Percentiles rank a stretch among this genome's conserved stretches.
These are phyloP conservation scores for Anser brachyrhynchus DNA, from an alignment of 2,113 vertebrate genomes.

Conservation along the genomic window DNA sequence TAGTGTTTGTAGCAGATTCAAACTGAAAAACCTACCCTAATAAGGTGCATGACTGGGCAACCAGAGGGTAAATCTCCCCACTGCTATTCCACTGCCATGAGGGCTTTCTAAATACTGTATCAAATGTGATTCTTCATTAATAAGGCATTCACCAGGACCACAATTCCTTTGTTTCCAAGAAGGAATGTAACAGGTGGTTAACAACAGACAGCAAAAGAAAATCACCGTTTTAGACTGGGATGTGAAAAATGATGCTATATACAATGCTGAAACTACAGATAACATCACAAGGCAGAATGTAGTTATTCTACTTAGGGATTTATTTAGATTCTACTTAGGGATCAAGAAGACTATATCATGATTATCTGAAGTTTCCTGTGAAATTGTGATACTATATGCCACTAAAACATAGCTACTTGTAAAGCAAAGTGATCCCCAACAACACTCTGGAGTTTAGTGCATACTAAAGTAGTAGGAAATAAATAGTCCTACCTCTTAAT, in stretches of 20 bases:
- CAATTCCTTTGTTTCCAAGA: background rate
- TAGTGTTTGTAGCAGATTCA: background rate
- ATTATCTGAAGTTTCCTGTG: background rate
- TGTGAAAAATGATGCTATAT: background rate
- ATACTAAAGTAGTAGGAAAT: too few species aligned
- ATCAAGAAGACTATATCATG: background rate
- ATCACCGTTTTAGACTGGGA: background rate
- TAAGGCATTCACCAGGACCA: background rate
- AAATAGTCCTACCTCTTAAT: background rate
- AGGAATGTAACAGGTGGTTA: background rate
- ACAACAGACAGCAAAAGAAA: background rate
- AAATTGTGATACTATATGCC: background rate
- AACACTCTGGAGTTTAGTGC: background rate
- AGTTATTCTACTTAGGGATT: background rate
- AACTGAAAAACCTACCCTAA: background rate
- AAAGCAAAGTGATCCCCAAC: background rate
- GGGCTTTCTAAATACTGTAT: background rate
- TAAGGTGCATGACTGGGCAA: background rate
- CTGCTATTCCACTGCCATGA: background rate
- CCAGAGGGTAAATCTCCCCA: background rate
- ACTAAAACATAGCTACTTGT: background rate
- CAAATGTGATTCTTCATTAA: background rate
- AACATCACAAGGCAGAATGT: background rate
- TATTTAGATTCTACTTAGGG: background rate
- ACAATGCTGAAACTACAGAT: background rate